These are phyloP conservation scores for Mercenaria mercenaria DNA, from an alignment of 1,140 invertebrate genomes.

Conservation along the genomic window DNA sequence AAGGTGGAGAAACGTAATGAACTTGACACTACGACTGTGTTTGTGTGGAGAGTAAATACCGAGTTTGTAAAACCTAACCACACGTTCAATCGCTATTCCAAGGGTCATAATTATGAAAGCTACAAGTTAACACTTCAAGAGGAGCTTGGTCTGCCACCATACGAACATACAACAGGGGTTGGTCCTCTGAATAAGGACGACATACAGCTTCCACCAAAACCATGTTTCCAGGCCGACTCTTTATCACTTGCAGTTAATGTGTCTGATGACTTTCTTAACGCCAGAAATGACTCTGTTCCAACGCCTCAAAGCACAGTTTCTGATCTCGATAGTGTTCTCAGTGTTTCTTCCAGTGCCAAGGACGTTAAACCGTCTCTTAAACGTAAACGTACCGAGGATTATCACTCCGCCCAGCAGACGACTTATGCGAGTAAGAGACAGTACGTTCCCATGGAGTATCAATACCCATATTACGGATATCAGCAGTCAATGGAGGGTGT, in stretches of 20 bases:
- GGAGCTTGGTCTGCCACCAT: slow-evolving; percentile 18
- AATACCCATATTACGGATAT: not conserved
- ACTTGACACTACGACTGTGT: not conserved
- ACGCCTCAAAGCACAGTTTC: not conserved
- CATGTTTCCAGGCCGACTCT: not conserved
- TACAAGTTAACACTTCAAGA: slow-evolving; percentile 2
- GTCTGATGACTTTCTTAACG: slow-evolving; percentile 31
- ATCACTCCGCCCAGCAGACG: not conserved
- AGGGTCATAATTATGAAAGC: not conserved
- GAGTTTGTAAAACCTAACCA: not conserved
- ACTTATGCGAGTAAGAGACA: not conserved
- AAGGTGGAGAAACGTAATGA: slow-evolving; percentile 46
- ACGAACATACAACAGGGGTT: not conserved
- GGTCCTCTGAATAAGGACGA: not conserved
- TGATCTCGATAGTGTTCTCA: not conserved
- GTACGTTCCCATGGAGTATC: not conserved
- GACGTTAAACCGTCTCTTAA: not conserved
- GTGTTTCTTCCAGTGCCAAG: not conserved
- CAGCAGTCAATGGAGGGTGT: not conserved
- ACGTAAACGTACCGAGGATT: not conserved
- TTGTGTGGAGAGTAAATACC: slow-evolving; percentile 5
- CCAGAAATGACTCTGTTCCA: slow-evolving; percentile 9
- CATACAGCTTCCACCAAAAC: slow-evolving; percentile 24
- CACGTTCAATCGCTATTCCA: slow-evolving; percentile 4
- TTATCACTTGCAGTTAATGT: not conserved